Base-by-base conservation (phyloP, 2,113 vertebrate species). In the Actinemys pallida region DNA sequence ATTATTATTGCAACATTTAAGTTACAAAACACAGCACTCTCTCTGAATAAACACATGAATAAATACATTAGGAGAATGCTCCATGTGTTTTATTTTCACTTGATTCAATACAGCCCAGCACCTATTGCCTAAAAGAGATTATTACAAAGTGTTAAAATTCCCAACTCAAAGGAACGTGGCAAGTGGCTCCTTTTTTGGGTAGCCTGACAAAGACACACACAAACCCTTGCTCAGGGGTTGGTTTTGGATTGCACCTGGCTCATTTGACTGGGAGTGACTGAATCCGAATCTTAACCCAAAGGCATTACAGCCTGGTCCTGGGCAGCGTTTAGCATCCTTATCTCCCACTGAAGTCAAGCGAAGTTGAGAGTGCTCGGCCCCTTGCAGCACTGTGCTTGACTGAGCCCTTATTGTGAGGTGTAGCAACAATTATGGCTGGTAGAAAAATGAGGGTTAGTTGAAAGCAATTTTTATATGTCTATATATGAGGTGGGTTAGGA, bases 341-440 rank as follows among this genome's bases (percentile, higher is more conserved):
- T 75, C 39, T 25, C 39, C 69, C 39, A 22, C 39, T 76, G 20
- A 25, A 45, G 22, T 76, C 72, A 76, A 24, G 22, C 3, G 3
- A 76, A 45, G 39, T 25, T 45, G 42, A 76, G 16, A 5, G 10
- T 76, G 72, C 72, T 45, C 22, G 12, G 39, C 42, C 13, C 9
- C 39, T 76, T 25, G n/a, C 22, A 76, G 39, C 39, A 24, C 72
- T 76, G 20, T 45, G n/a, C n/a, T 8, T 8, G 35, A 42, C 5
- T 82, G 52, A 56, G n/a, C 12, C 12, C 7, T 56, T 25, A 12
- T 10, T 6, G 22, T 24, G 7, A 1, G 62, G 12, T 0, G 0
- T n/a, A 0, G 0, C 1, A 16, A 2, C 20, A 0, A 0, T 11
- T 0, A 2, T 0, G 6, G 22, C 2, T 16, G 29, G 16, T 27